Base-by-base conservation (phyloP, 2,113 vertebrate species). In the Nanorana parkeri region DNA sequence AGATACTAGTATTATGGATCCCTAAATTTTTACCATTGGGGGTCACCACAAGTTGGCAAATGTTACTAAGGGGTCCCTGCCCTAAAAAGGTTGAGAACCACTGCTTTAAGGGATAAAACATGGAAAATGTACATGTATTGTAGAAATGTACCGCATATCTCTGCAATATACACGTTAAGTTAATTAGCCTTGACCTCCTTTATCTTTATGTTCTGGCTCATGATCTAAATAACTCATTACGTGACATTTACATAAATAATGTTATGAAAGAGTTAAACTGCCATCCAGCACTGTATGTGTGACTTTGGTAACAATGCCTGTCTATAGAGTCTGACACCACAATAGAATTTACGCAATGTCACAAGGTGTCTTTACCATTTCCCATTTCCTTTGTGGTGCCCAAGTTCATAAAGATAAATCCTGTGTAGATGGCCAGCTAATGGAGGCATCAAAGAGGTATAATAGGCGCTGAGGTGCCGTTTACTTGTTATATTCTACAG, bases 361-460 rank as follows among this genome's bases (percentile, higher is more conserved):
- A 15, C 23, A 63, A 24, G 60, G 21, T 21, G 15, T n/a, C 60
- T 67, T 67, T 32, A 67, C 24, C 63, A 55, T 52, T 66, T 29
- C 21, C 29, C 29, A 51, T 54, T 78, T 78, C 47, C 64, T 54
- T 64, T 54, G 26, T 65, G 64, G 76, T 13, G 47, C 26, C 28
- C 41, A 29, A 23, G 41, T 55, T 54, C 32, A 67, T 78, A 66
- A 52, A 78, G 63, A 20, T 23, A 66, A 65, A 78, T 17, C 51
- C 26, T 28, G 13, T 15, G 5, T 21, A 69, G 29, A 23, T 17
- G 64, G 65, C 58, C 77, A 17, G 29, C 54, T 68, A 60, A 47
- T 69, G 52, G 77, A 19, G 26, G 29, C 52, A 23, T 79, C 66
- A 68, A 60, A 69, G 77, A 51, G 65, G 13, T 36, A 2, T 36